Evolutionary conservation across 1,140 invertebrate genomes (phyloP), one percentile per base, ranked within the genome.

Genomic region (Gryllus bimaculatus): DNA sequence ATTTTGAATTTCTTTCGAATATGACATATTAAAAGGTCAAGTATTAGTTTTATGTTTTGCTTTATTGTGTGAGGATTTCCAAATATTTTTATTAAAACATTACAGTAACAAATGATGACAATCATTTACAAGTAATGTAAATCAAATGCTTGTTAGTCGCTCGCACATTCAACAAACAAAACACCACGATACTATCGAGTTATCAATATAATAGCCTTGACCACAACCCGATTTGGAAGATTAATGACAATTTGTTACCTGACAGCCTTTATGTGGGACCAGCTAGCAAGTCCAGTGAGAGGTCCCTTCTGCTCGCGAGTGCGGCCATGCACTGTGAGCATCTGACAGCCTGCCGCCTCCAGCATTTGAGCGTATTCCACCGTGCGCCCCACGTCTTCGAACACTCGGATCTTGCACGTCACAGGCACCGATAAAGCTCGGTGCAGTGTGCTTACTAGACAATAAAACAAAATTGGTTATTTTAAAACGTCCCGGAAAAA

Each of bases 221-320:
- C 3, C 13, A 3, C 3, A 26, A 76, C 15, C 21, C 13, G 7
- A n/a, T 76, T n/a, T 18, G 13, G 2, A 66, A 66, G 10, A 3
- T 66, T 66, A 66, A 66, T 66, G 7, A 66, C 26, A 39, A 39
- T 76, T n/a, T 47, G 18, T 85, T 87, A 96, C 93, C 93, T 95
- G 20, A 99, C 93, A 82, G 93, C 95, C 86, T 92, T 94, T 76
- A 99, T 98, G 84, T 96, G 93, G 81, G 91, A 88, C 98, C 98
- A 99, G 86, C 93, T 94, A 47, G 98, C 98, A 78, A 99, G 83
- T 39, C 98, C 98, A 12, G 98, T 99, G 0, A 95, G 86, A 7
- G 93, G 92, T 76, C 98, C 98, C 86, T 98, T 99, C 88, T 98
- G 97, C 82, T 99, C 97, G 81, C 95, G 90, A 0, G 95, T 99